Conservation (phyloP, 1,140 invertebrate species). For the Drosophila sp. region DNA sequence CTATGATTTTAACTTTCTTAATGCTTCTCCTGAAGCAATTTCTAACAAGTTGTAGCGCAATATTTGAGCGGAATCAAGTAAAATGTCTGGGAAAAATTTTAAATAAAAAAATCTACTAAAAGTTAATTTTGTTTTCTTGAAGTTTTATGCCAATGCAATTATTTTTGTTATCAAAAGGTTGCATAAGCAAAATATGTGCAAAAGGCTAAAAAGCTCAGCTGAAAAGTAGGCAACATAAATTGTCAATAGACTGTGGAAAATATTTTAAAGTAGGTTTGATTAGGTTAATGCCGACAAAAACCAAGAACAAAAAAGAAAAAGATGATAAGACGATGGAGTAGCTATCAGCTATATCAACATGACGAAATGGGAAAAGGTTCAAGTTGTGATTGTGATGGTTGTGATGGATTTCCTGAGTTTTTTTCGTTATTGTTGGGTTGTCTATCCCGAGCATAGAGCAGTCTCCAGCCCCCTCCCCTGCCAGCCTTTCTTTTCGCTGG, state of each 20-base stretch:
- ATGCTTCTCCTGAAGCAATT: too few relatives aligned
- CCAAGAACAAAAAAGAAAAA: too few relatives aligned
- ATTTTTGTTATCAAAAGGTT: not conserved
- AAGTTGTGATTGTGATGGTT: too few relatives aligned
- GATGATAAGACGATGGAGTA: too few relatives aligned
- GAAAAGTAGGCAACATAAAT: slow-evolving; percentile 20
- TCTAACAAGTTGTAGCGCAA: too few relatives aligned
- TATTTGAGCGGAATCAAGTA: too few relatives aligned
- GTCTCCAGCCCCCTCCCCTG: not conserved
- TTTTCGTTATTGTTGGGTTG: not conserved
- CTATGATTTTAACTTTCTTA: too few relatives aligned
- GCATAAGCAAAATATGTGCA: not conserved
- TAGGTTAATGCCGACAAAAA: not conserved
- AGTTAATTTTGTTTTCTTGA: too few relatives aligned
- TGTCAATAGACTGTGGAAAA: not conserved
- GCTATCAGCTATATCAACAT: slow-evolving; percentile 10
- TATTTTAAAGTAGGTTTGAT: slow-evolving; percentile 6
- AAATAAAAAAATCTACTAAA: too few relatives aligned
- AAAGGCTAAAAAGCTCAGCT: not conserved
- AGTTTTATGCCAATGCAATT: too few relatives aligned
- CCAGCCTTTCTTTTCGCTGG: not conserved
- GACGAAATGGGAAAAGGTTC: slow-evolving; percentile 6
- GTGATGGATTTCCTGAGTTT: slow-evolving; percentile 12
- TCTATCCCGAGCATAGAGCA: not conserved
- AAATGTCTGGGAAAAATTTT: too few relatives aligned